Base-by-base conservation (phyloP, 2,113 vertebrate species). In the Romanogobio albipinnatus region DNA sequence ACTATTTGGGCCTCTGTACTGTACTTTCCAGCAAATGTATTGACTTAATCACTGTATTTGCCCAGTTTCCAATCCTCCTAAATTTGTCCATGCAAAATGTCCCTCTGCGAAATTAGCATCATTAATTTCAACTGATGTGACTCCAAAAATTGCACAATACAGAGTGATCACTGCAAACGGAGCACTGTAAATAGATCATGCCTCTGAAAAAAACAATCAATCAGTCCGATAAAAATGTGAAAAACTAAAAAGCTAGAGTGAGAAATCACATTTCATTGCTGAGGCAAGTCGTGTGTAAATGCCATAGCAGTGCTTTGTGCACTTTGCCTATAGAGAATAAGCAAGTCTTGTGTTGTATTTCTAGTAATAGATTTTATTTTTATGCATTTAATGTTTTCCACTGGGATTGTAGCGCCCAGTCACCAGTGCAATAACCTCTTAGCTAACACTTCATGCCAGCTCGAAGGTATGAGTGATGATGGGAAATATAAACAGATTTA, bases 401-500 rank as follows among this genome's bases (percentile, higher is more conserved):
- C 73, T 85, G 83, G 83, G 85, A 76, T 87, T 64, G n/a, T 39
- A 77, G 33, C 58, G n/a, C 76, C 83, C 86, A 81, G 84, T 84
- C 85, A 86, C 83, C 82, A 87, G 89, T 90, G 88, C 89, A 89
- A 88, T 89, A 89, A 89, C 61, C 59, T 86, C 62, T 83, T 76
- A 79, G 39, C 59, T 84, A 62, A 84, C 56, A 81, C 81, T 81
- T 87, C 39, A 75, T 82, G 93, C 88, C 91, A 92, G 91, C 56
- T 84, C 22, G 81, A 88, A 91, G 87, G 90, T 89, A 83, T 88
- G 89, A 90, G 92, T 92, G 93, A 73, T 74, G 58, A 61, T 45
- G 71, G 93, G 91, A 93, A 93, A 92, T 86, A 76, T 71, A 84
- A 62, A 70, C 51, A 1, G 7, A 45, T 61, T 36, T 76, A 68